Evolutionary conservation across 2,113 vertebrate species (phyloP).

Genomic region (Vidua macroura): DNA sequence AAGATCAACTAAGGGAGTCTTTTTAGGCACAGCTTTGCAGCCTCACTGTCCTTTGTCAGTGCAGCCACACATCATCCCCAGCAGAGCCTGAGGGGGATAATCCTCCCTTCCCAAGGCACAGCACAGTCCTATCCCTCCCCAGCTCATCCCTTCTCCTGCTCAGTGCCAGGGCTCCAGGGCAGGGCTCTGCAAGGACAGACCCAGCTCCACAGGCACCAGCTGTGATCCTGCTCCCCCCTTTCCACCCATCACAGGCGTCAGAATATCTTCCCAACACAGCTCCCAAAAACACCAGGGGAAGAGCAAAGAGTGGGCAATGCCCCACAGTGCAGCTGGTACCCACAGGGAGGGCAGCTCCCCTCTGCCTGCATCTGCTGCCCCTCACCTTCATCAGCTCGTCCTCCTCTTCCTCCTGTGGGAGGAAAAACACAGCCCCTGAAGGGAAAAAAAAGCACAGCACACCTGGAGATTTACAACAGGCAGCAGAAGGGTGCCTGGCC

Average conservation of each 20-base stretch:
- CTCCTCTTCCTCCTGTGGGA: neutral
- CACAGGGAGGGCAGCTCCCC: neutral
- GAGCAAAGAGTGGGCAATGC: neutral
- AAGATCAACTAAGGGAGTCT: neutral
- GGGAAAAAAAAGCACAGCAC: neutral
- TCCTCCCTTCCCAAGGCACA: neutral
- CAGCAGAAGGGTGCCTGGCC: rapidly evolving
- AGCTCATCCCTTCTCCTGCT: neutral
- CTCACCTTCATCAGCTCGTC: neutral
- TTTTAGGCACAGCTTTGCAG: neutral
- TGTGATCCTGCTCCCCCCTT: rapidly evolving
- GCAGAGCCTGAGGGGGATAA: neutral
- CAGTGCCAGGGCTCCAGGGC: neutral
- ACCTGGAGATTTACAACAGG: neutral
- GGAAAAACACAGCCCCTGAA: neutral
- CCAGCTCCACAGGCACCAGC: neutral
- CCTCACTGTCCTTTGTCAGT: rapidly evolving
- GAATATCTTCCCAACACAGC: neutral
- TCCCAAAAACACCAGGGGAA: neutral
- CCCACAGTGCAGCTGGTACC: neutral
- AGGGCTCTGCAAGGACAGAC: neutral
- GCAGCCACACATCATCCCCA: neutral
- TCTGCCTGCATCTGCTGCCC: neutral
- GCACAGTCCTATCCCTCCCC: neutral
- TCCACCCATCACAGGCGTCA: neutral